Evolutionary conservation across 2,113 vertebrate species (phyloP).

Genomic region (Ceyx cyanopectus): DNA sequence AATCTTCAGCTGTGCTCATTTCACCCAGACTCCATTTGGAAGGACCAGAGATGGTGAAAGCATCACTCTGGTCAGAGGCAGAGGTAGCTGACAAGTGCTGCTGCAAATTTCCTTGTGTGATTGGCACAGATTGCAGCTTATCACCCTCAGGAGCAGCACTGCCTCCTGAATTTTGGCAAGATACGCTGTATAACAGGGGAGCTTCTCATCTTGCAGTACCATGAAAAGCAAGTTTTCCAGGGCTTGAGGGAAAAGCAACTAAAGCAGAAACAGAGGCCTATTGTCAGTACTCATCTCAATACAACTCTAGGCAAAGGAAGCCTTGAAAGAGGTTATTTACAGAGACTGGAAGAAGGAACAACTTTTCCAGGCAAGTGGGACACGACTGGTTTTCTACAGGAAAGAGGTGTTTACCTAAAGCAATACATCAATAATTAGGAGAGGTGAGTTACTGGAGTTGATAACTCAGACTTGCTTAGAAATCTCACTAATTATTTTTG

Average conservation of each 20-base stretch:
- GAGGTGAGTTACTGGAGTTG: neutral
- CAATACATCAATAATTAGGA: neutral
- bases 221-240: constrained; percentile 29
- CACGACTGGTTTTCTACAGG: neutral
- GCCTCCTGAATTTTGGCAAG: neutral
- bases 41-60: neutral
- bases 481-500: neutral
- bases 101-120: neutral
- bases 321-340: neutral
- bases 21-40: neutral
- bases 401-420: neutral
- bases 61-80: neutral
- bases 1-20: neutral
- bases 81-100: neutral
- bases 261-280: neutral
- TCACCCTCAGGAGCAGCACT: neutral
- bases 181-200: neutral
- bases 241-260: neutral
- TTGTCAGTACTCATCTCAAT: constrained; percentile 10
- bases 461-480: neutral
- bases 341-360: neutral
- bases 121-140: neutral
- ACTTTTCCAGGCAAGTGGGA: neutral
- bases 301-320: constrained; percentile 15
- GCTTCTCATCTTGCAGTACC: neutral